Evolutionary conservation across 2,113 vertebrate species (phyloP), one percentile per base, ranked within the genome.

Genomic region (Alligator sinensis): DNA sequence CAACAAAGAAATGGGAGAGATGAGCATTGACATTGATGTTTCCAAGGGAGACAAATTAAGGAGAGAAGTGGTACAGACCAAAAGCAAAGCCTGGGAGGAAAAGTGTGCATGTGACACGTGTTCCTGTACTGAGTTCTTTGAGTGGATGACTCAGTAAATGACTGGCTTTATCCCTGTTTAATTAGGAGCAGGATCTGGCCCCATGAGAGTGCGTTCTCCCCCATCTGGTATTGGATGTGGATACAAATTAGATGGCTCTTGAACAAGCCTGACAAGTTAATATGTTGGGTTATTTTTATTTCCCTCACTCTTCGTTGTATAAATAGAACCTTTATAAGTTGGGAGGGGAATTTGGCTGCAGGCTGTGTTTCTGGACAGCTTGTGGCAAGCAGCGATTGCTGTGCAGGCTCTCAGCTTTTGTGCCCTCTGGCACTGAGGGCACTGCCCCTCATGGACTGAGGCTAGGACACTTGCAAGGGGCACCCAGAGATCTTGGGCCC

Each of bases 31-130:
- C 64, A 9, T n/a, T 68, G 63, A 66, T 34, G 34, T 34, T 34
- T 70, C 9, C 34, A 30, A 38, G 38, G 30, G 68, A 19, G 17
- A 70, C 22, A 70, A 19, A 34, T 11, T 30, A 34, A 70, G 66
- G 21, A 2, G 19, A 3, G 68, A 22, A 19, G 38, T 34, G 18
- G 18, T 72, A 11, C 68, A 38, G 18, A 72, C 68, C 18, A 34
- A 21, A 72, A 11, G 11, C 68, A 9, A 16, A 10, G 10, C 11
- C 38, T 38, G 38, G 38, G 18, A 18, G 66, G 4, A 18, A 14
- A 13, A 5, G 6, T 3, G 9, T 9, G 11, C 1, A 21, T 11
- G 61, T 62, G 11, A 62, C 22, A 5, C 2, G 18, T 18, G 30
- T 38, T 72, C 38, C 12, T 30, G 5, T 34, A 34, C 18, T 10